A percentile compares a stretch with the other conserved stretches of the same genome.
phyloP scores from a whole-genome alignment of 2,888 invertebrate genomes.

The Anoncus sp. region DNA sequence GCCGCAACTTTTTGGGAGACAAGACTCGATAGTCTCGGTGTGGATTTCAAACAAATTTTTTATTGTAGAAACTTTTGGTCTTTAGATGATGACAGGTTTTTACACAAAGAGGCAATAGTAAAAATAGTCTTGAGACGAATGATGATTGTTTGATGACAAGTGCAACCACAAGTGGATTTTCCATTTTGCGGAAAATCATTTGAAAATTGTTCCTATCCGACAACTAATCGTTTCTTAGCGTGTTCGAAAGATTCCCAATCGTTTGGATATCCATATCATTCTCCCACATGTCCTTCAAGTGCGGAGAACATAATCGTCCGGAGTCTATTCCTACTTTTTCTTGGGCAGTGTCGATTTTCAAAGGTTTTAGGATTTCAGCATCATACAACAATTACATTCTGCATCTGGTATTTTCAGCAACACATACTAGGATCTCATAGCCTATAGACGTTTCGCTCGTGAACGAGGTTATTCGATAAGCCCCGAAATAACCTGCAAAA shows the following conservation, averaged over 20 bases:
- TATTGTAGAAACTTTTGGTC: too few species aligned
- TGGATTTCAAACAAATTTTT: too few species aligned
- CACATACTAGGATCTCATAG: background rate
- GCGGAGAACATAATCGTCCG: conserved; percentile 1
- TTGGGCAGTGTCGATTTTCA: background rate
- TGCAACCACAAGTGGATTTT: background rate
- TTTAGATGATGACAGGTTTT: background rate
- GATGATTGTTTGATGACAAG: background rate
- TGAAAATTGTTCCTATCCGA: background rate
- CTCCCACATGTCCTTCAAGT: too few species aligned
- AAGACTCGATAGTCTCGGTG: too few species aligned
- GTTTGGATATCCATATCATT: background rate
- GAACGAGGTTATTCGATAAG: background rate
- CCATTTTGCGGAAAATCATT: background rate
- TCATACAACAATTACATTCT: background rate
- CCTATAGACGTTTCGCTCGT: background rate
- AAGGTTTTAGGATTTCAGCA: background rate
- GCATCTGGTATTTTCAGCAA: background rate
- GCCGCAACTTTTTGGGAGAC: background rate
- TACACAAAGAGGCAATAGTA: background rate
- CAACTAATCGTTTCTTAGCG: background rate
- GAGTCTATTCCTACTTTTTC: too few species aligned
- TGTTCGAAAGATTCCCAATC: background rate
- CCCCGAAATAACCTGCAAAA: background rate
- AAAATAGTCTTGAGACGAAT: background rate